phyloP scores from a whole-genome alignment of 2,888 invertebrate species.

The Lasioglossum malachurum region DNA sequence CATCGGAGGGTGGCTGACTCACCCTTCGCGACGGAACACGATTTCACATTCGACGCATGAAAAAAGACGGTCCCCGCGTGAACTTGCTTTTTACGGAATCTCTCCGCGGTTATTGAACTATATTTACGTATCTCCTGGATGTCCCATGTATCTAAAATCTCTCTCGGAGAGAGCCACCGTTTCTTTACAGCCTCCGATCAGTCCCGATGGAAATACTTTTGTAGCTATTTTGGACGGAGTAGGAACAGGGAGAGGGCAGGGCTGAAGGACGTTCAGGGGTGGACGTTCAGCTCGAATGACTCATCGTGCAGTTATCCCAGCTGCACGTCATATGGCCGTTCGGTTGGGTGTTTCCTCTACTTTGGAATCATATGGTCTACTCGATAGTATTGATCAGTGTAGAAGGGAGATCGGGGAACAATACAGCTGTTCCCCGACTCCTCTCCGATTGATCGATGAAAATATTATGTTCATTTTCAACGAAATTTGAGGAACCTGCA shows the following conservation, averaged over 20 bases:
- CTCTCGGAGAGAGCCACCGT: not conserved
- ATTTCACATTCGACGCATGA: slow-evolving; percentile 57
- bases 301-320: slow-evolving; percentile 63
- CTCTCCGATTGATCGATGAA: not conserved
- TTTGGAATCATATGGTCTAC: slow-evolving; percentile 28
- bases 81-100: slow-evolving; percentile 25
- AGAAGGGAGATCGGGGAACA: not conserved
- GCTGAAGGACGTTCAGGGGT: slow-evolving; percentile 54
- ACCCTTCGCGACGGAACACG: slow-evolving; percentile 50
- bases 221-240: slow-evolving; percentile 45
- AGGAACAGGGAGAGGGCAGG: slow-evolving; percentile 6
- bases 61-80: slow-evolving; percentile 29
- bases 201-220: slow-evolving; percentile 17
- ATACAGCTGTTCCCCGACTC: not conserved
- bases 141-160: not conserved
- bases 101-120: slow-evolving; percentile 14
- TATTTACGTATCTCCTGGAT: not conserved
- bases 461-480: not conserved
- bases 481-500: not conserved
- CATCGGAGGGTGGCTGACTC: slow-evolving; percentile 69
- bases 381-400: not conserved
- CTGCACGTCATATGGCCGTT: slow-evolving; percentile 67
- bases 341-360: slow-evolving; percentile 37
- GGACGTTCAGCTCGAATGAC: slow-evolving; percentile 56
- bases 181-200: not conserved